Conservation (phyloP, 1,140 invertebrate species). For the Drosophila varians region DNA sequence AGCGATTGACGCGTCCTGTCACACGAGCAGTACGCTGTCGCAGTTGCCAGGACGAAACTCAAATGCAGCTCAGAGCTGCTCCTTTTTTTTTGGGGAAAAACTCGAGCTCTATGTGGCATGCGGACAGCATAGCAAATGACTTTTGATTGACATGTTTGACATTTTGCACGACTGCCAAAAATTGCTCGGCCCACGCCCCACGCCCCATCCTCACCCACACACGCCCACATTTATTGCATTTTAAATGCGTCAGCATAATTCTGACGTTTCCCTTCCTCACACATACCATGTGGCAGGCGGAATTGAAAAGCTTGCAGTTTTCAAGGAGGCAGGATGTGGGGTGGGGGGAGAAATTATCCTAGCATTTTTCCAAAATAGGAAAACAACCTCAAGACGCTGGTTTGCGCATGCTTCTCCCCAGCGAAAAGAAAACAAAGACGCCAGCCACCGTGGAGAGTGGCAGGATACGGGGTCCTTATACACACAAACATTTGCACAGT, state of each 20-base stretch:
- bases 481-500: slow-evolving; percentile 65
- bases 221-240: slow-evolving; percentile 65
- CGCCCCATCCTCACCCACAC: no score
- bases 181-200: slow-evolving; percentile 38
- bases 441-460: not conserved
- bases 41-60: slow-evolving; percentile 2
- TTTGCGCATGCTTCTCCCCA: slow-evolving; percentile 35
- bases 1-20: slow-evolving; percentile 59
- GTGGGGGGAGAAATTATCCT: slow-evolving; percentile 16
- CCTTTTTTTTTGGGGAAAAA: slow-evolving; percentile 38
- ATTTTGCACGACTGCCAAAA: slow-evolving; percentile 77
- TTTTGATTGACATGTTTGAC: slow-evolving; percentile 82
- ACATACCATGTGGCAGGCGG: no score
- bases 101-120: slow-evolving; percentile 49
- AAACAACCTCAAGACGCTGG: slow-evolving; percentile 23
- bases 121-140: slow-evolving; percentile 66
- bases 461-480: slow-evolving; percentile 9
- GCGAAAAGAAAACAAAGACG: slow-evolving; percentile 29
- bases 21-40: slow-evolving; percentile 11
- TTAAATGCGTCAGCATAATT: slow-evolving; percentile 78
- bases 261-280: no score
- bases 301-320: slow-evolving; percentile 50
- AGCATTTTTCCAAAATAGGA: slow-evolving; percentile 24
- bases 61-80: slow-evolving; percentile 46
- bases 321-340: no score